A percentile compares a stretch with the other conserved stretches of the same genome.
These are phyloP conservation scores for Melanerpes aurifrons DNA, from an alignment of 2,113 vertebrate species.

Conservation along the genomic window DNA sequence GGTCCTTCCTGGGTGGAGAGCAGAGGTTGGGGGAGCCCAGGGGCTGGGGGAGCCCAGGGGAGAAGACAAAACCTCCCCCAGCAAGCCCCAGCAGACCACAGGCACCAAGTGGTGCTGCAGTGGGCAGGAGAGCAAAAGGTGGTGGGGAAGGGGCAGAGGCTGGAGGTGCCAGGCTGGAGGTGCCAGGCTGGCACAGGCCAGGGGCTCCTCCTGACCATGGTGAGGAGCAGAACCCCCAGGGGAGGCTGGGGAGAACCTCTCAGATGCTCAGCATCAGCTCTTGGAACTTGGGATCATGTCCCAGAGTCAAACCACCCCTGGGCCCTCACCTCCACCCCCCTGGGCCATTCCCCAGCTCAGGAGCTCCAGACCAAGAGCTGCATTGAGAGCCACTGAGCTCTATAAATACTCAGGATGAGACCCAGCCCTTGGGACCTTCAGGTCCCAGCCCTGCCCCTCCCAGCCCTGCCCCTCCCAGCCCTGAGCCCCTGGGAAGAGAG, in stretches of 20 bases:
- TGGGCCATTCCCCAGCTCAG: not conserved
- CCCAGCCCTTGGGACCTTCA: too few relatives aligned
- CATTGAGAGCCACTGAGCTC: not conserved
- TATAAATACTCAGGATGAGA: not conserved
- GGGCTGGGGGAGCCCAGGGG: not conserved
- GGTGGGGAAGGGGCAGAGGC: not conserved
- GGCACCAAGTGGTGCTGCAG: not conserved
- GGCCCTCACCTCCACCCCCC: too few relatives aligned
- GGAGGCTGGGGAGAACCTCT: not conserved
- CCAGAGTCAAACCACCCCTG: not conserved
- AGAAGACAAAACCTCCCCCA: not conserved
- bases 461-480: too few relatives aligned
- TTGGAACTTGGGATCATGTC: not conserved
- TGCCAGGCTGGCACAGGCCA: not conserved
- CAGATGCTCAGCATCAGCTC: not conserved
- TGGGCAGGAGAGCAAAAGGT: not conserved
- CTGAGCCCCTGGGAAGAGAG: too few relatives aligned
- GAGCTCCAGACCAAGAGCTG: not conserved
- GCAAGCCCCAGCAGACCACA: not conserved
- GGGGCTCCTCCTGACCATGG: not conserved
- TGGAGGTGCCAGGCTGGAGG: not conserved
- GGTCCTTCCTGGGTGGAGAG: conserved; percentile 87
- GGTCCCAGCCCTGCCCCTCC: too few relatives aligned
- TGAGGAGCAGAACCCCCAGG: rapidly evolving
- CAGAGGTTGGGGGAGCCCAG: not conserved